Conservation (phyloP, 2,113 vertebrate species). For the Hemibagrus wyckioides region DNA sequence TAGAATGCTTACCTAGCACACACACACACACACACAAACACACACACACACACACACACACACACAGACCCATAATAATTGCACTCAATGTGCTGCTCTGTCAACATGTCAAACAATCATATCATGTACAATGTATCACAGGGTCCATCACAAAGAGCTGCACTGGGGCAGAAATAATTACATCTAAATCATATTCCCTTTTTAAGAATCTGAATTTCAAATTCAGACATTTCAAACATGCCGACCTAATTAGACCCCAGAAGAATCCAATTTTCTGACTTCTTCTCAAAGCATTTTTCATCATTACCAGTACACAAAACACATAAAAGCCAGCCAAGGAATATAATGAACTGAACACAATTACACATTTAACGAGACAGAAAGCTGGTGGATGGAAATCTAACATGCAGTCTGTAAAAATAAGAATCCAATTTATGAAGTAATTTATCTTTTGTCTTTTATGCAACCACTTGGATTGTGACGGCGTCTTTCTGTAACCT, state of each 20-base stretch:
- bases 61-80: background rate
- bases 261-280: slow-evolving; percentile 44
- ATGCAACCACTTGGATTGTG: background rate
- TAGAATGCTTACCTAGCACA: slow-evolving; percentile 24
- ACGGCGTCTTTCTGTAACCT: background rate
- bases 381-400: background rate
- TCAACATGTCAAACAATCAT: slow-evolving; percentile 19
- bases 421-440: background rate
- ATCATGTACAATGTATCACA: slow-evolving; percentile 4
- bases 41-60: background rate
- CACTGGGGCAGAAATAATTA: slow-evolving; percentile 44
- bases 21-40: background rate
- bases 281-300: slow-evolving; percentile 28
- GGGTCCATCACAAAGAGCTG: background rate
- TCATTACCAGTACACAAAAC: slow-evolving; percentile 26
- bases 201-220: slow-evolving; percentile 50
- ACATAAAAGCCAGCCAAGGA: background rate
- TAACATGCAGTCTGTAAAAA: background rate
- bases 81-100: background rate
- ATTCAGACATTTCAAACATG: slow-evolving; percentile 43
- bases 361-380: background rate
- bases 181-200: slow-evolving; percentile 47
- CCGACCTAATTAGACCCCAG: slow-evolving; percentile 58
- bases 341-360: background rate
- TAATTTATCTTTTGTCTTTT: background rate